Conservation (phyloP, 2,113 vertebrate genomes). For the Melanerpes formicivorus region DNA sequence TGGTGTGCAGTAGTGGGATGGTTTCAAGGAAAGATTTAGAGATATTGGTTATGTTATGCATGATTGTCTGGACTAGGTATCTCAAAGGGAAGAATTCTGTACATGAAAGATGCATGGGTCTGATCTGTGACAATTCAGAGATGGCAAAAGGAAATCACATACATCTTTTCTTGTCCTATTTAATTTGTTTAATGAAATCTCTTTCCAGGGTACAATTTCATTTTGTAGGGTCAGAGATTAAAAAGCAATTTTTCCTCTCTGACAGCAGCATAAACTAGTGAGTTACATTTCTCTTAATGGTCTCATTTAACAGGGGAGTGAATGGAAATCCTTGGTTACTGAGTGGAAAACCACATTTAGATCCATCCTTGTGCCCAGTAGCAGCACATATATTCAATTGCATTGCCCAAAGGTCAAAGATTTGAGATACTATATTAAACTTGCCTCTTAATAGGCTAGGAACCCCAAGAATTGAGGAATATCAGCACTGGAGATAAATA, state of each 20-base stretch:
- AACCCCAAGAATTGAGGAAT: neutral
- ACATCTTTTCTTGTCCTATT: conserved; percentile 11
- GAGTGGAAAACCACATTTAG: conserved; percentile 13
- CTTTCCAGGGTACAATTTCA: conserved; percentile 29
- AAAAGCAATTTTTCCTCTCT: conserved; percentile 46
- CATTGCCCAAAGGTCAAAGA: conserved; percentile 1
- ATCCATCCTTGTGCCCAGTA: neutral
- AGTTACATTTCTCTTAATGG: conserved; percentile 42
- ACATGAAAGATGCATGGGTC: neutral
- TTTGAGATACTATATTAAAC: neutral
- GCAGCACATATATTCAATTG: neutral
- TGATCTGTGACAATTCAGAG: neutral
- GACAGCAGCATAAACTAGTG: conserved; percentile 9
- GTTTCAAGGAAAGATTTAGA: neutral
- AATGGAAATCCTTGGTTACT: conserved; percentile 45
- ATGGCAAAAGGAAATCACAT: neutral
- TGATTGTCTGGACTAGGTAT: neutral
- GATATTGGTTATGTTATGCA: neutral
- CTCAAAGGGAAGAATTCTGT: neutral
- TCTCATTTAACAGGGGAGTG: conserved; percentile 29
- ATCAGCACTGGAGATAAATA: neutral
- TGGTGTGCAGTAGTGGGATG: neutral
- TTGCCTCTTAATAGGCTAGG: neutral
- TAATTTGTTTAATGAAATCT: conserved; percentile 39
- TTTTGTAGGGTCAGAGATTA: conserved; percentile 50